phyloP scores from a whole-genome alignment of 2,797 vertebrate genomes.

The Anniella stebbinsi region DNA sequence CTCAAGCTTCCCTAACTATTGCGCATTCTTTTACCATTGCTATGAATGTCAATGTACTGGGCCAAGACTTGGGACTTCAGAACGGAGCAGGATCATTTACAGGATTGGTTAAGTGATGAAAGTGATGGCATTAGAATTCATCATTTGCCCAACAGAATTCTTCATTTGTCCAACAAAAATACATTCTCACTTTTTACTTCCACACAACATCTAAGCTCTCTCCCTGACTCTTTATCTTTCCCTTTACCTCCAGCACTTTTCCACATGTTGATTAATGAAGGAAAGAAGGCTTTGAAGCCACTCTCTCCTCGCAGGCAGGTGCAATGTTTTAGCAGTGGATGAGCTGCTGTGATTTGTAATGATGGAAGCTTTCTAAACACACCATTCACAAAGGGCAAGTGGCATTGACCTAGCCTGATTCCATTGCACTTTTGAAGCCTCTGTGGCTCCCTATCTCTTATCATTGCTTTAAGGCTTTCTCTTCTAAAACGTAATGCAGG shows the following conservation, averaged over 20 bases:
- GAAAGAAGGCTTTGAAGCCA: slow-evolving; percentile 83
- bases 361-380: slow-evolving; percentile 73
- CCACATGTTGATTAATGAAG: slow-evolving; percentile 71
- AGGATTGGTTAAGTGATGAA: neutral
- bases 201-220: neutral
- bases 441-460: slow-evolving; percentile 58
- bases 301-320: slow-evolving; percentile 77
- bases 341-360: slow-evolving; percentile 79
- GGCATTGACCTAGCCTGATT: slow-evolving; percentile 70
- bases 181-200: neutral
- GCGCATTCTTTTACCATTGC: neutral
- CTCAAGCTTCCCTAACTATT: neutral
- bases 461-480: slow-evolving; percentile 59
- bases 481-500: neutral
- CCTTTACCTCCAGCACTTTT: slow-evolving; percentile 57
- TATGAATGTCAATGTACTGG: neutral
- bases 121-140: neutral
- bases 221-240: slow-evolving; percentile 34
- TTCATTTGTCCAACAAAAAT: neutral
- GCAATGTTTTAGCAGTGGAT: slow-evolving; percentile 84
- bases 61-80: neutral
- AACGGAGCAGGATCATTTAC: neutral
- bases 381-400: slow-evolving; percentile 71
- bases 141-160: neutral
- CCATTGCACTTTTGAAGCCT: slow-evolving; percentile 59